Conservation (phyloP, 2,797 vertebrate species). For the Pipistrellus nathusii region DNA sequence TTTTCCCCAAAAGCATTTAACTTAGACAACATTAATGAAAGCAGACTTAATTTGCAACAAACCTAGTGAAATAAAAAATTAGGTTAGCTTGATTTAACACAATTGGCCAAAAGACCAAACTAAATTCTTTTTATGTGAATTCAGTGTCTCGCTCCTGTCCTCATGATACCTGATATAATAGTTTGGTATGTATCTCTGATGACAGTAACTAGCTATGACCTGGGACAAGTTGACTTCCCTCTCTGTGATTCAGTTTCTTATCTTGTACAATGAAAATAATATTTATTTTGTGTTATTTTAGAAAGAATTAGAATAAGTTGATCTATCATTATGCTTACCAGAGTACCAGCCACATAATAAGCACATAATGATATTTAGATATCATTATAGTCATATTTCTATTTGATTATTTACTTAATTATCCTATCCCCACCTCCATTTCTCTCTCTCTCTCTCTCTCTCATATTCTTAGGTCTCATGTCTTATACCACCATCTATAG, state of each 20-base stretch:
- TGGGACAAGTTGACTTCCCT: background rate
- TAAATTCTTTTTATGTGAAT: constrained; percentile 13
- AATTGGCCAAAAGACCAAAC: constrained; percentile 58
- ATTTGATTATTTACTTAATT: background rate
- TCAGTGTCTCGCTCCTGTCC: background rate
- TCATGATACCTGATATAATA: background rate
- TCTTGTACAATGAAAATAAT: background rate
- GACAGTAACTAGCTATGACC: constrained; percentile 6
- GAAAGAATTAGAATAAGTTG: background rate
- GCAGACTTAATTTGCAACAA: constrained; percentile 73
- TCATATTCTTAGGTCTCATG: background rate
- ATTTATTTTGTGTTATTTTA: background rate
- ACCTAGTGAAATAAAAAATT: constrained; percentile 79
- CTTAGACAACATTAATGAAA: constrained; percentile 77
- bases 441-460: background rate
- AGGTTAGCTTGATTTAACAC: constrained; percentile 69
- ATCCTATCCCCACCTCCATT: background rate
- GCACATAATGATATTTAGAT: background rate
- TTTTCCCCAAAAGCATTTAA: constrained; percentile 59
- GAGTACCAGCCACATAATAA: background rate
- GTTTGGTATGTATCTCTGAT: background rate
- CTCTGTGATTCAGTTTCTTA: constrained; percentile 27
- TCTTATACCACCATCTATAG: background rate
- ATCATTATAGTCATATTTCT: background rate
- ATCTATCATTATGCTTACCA: background rate